Evolutionary conservation across 2,797 vertebrate genomes (phyloP), one percentile per base, ranked within the genome.

Genomic region (Argya squamiceps): DNA sequence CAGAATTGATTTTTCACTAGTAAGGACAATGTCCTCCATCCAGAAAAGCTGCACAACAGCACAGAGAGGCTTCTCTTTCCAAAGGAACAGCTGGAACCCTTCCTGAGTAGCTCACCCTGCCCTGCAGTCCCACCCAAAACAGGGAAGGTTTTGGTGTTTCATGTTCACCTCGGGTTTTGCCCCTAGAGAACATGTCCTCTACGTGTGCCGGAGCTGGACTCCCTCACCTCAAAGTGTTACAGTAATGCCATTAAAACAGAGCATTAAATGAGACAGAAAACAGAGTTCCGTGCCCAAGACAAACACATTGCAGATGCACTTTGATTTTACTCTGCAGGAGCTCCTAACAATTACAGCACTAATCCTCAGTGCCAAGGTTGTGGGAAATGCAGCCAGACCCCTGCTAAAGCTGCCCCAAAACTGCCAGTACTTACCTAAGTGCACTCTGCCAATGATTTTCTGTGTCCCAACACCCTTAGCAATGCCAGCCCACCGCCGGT

Each of bases 391-490:
- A 47, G 37, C 22, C 43, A 52, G 62, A 52, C 10, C 17, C 59
- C 67, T 4, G 10, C 62, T 26, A 64, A 55, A 86, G 41, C 76
- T 76, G 50, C 52, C 67, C 41, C 23, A 5, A 63, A 63, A 47
- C 75, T 2, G 14, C 17, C 81, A 55, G 63, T 12, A 79, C 98
- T 92, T 96, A 99, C 99, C 99, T 96, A 99, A 97, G 97, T 99
- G 99, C 71, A 99, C 99, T 97, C 99, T 98, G 96, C 99, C 99
- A 55, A 99, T 99, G 84, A 99, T 99, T 95, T 99, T 99, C 98
- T 99, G 99, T 2, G 99, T 99, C 80, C 99, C 99, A 22, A 99
- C 99, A 16, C 99, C 99, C 95, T 99, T 99, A 26, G 99, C 99
- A 6, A 99, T 99, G 56, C 99, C 99, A 1, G 99, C 99, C 99